Evolutionary conservation across 2,113 vertebrate genomes (phyloP).

Genomic region (Leptodactylus fuscus): DNA sequence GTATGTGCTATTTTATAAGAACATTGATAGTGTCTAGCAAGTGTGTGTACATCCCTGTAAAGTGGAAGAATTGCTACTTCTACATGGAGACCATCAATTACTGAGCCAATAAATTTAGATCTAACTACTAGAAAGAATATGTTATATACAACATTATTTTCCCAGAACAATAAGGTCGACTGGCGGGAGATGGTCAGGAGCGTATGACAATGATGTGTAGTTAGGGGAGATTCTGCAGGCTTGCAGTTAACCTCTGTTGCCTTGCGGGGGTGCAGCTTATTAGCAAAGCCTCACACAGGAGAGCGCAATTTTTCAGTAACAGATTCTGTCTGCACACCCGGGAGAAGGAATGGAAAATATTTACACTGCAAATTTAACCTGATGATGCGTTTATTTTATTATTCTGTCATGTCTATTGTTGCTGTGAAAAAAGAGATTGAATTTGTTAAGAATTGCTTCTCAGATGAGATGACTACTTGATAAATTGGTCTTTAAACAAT

Average conservation of each 20-base stretch:
- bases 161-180: too few relatives aligned
- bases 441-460: slow-evolving; percentile 28
- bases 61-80: too few relatives aligned
- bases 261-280: slow-evolving; percentile 45
- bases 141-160: slow-evolving; percentile 8
- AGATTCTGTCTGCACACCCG: neutral
- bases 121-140: neutral
- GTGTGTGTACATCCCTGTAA: too few relatives aligned
- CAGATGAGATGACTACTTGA: neutral
- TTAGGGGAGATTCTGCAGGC: slow-evolving; percentile 26
- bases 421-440: slow-evolving; percentile 12
- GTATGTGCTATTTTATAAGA: too few relatives aligned
- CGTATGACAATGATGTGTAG: slow-evolving; percentile 28
- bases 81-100: too few relatives aligned
- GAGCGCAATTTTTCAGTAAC: neutral
- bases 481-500: slow-evolving; percentile 43
- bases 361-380: slow-evolving; percentile 10
- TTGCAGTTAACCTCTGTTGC: slow-evolving; percentile 44
- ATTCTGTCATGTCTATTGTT: slow-evolving; percentile 22
- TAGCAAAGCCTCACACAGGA: slow-evolving; percentile 26
- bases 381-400: slow-evolving; percentile 23
- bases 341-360: slow-evolving; percentile 7
- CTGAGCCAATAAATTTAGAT: too few relatives aligned
- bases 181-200: slow-evolving; percentile 9
- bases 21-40: too few relatives aligned